These are phyloP conservation scores for Eulemur mongoz DNA, from an alignment of 2,797 vertebrate genomes.

Conservation along the genomic window DNA sequence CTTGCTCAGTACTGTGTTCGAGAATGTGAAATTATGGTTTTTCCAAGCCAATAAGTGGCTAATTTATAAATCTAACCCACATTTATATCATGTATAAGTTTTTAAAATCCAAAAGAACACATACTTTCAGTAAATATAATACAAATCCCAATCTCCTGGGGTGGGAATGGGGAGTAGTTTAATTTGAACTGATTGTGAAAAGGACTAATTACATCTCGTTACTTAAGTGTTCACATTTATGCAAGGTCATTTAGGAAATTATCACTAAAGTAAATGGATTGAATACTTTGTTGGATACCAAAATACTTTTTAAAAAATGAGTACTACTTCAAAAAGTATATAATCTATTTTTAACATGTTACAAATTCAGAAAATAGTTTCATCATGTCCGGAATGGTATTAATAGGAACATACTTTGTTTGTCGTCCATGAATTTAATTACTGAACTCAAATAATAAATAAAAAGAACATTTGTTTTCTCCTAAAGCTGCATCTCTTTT, in stretches of 20 bases:
- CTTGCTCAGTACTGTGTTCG: not conserved
- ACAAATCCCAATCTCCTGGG: not conserved
- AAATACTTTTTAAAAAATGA: not conserved
- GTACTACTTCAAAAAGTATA: not conserved
- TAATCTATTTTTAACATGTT: constrained; percentile 1
- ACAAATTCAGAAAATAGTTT: not conserved
- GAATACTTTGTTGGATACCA: not conserved
- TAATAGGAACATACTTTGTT: not conserved
- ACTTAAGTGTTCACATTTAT: constrained; percentile 19
- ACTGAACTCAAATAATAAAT: not conserved
- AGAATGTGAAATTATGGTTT: not conserved
- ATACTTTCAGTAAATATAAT: not conserved
- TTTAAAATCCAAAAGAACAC: not conserved
- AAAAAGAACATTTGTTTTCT: not conserved
- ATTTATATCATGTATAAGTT: not conserved
- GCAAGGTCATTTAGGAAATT: not conserved
- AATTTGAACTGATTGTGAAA: not conserved
- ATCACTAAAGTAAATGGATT: not conserved
- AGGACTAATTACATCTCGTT: not conserved
- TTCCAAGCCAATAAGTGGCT: not conserved
- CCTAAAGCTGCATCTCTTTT: not conserved
- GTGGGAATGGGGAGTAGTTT: not conserved
- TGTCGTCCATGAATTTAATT: not conserved
- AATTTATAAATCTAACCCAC: not conserved
- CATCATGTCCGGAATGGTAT: not conserved